A percentile compares a stretch with the other conserved stretches of the same genome.
These are phyloP conservation scores for Phyllopteryx taeniolatus DNA, from an alignment of 2,113 vertebrate genomes.

Conservation along the genomic window DNA sequence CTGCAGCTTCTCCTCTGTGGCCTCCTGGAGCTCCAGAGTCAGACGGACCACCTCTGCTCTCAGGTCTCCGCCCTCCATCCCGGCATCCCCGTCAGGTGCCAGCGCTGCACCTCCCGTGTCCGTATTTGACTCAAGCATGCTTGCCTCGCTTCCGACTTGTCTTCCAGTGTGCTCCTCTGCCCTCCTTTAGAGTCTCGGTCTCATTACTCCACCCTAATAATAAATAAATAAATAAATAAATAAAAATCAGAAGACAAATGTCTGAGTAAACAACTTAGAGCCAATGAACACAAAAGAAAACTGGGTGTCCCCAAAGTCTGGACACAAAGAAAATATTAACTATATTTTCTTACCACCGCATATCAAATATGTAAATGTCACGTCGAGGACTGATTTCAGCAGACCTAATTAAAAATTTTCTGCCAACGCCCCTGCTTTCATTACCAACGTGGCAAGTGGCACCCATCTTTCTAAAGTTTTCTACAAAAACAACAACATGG, in stretches of 20 bases:
- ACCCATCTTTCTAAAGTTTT: too few relatives aligned
- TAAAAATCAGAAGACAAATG: background rate
- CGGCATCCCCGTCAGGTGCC: slow-evolving; percentile 40
- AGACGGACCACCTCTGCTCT: slow-evolving; percentile 75
- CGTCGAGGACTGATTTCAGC: too few relatives aligned
- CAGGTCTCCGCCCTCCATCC: slow-evolving; percentile 52
- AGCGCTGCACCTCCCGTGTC: slow-evolving; percentile 30
- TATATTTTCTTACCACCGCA: background rate
- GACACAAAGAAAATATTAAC: background rate
- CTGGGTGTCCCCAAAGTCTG: background rate
- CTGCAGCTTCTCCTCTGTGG: slow-evolving; percentile 81
- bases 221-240: slow-evolving; percentile 15
- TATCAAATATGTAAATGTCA: too few relatives aligned
- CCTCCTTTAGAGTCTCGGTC: slow-evolving; percentile 42
- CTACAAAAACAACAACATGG: too few relatives aligned
- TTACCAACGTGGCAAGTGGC: too few relatives aligned
- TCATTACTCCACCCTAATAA: slow-evolving; percentile 49
- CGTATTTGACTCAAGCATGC: slow-evolving; percentile 55
- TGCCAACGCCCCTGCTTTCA: too few relatives aligned
- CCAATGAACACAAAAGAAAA: background rate
- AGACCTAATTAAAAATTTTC: too few relatives aligned
- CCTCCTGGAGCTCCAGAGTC: slow-evolving; percentile 79
- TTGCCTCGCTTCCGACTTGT: slow-evolving; percentile 34
- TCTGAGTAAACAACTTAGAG: slow-evolving; percentile 15
- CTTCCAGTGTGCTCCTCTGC: slow-evolving; percentile 36